Evolutionary conservation across 2,888 invertebrate genomes (phyloP), one percentile per base, ranked within the genome.

Genomic region (Opisthograptis luteolata): DNA sequence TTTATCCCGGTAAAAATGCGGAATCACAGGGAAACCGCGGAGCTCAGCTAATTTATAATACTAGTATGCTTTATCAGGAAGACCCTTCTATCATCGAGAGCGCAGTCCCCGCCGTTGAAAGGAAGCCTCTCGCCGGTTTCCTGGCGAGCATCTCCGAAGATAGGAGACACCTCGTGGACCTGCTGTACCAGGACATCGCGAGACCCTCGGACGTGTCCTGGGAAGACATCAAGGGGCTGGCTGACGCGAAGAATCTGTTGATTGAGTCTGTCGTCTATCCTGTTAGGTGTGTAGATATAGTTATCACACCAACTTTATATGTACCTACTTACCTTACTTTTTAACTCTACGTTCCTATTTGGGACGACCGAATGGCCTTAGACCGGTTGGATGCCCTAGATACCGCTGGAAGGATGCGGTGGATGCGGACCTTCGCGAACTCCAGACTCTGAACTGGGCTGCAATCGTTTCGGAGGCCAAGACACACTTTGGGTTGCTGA

Each of bases 231-330:
- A 94, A 81, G 60, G 91, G 91, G 2, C 88, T 98, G 63, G 92
- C 93, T 1, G 84, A 92, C 6, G 95, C 96, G 5, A 96, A 97
- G 73, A 92, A 92, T 66, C 79, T 95, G 47, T 87, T 98, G 9
- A 96, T 96, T 88, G 98, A 98, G 84, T 95, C 97, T 0, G 94
- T 97, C 0, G 92, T 98, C 2, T 96, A 96, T 73, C 96, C 96
- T 3, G 86, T 94, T 0, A 79, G 82, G 88, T 88, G 51, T 57
- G 60, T 37, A 5, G n/a, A 13, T 14, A n/a, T 15, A 1, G 2
- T 10, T n/a, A n/a, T n/a, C n/a, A n/a, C n/a, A n/a, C n/a, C n/a
- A n/a, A n/a, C n/a, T n/a, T n/a, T n/a, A n/a, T n/a, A n/a, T n/a
- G n/a, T n/a, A n/a, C n/a, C n/a, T n/a, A n/a, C n/a, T n/a, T n/a